Evolutionary conservation across 2,888 invertebrate genomes (phyloP).

Genomic region (Heliconius ismenius): DNA sequence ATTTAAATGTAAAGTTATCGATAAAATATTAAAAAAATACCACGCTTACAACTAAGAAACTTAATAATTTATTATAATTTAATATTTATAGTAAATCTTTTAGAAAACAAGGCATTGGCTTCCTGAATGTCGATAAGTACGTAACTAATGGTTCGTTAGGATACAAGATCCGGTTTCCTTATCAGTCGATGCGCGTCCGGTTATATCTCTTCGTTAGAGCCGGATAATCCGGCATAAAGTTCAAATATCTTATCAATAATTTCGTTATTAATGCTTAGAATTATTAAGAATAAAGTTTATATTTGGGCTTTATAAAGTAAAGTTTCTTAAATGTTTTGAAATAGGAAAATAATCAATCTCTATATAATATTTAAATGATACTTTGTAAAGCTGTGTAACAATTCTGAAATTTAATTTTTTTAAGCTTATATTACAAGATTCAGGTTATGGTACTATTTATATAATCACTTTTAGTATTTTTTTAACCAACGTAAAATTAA

Average conservation of each 20-base stretch:
- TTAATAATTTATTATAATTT: neutral
- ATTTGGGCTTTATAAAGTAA: neutral
- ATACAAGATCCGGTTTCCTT: conserved; percentile 37
- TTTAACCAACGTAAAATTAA: no score
- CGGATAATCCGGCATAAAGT: conserved; percentile 24
- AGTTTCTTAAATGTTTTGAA: neutral
- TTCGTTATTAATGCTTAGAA: conserved; percentile 12
- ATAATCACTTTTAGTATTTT: no score
- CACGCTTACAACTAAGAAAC: neutral
- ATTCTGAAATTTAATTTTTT: no score
- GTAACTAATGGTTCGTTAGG: conserved; percentile 30
- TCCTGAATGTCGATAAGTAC: conserved; percentile 28
- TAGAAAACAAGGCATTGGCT: conserved; percentile 15
- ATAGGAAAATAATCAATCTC: neutral
- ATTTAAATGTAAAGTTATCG: no score
- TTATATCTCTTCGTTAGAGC: conserved; percentile 32
- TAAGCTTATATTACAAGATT: no score
- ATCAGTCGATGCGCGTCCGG: conserved; percentile 33
- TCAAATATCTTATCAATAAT: conserved; percentile 24
- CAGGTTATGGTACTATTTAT: no score
- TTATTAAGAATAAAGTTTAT: neutral
- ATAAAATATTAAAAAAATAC: neutral
- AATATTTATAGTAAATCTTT: conserved; percentile 11
- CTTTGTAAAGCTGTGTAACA: no score
- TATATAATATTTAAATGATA: no score